These are phyloP conservation scores for Melozone crissalis DNA, from an alignment of 2,113 vertebrate species.

Conservation along the genomic window DNA sequence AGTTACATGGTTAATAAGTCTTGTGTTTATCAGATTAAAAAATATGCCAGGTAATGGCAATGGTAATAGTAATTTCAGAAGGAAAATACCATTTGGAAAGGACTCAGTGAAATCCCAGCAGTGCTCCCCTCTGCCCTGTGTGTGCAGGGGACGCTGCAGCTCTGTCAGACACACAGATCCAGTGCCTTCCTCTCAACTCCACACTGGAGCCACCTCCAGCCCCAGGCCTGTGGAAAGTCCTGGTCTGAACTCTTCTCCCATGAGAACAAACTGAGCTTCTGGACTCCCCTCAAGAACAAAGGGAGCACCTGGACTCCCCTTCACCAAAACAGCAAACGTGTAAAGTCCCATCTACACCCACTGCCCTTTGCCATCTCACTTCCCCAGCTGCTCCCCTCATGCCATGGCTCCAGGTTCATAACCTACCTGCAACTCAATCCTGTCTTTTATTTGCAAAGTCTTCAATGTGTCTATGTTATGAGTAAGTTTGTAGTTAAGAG, in stretches of 20 bases:
- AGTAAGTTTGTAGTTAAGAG: slow-evolving; percentile 64
- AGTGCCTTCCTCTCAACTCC: background rate
- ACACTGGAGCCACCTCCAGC: background rate
- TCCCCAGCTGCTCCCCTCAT: background rate
- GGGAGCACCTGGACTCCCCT: background rate
- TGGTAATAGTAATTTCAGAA: background rate
- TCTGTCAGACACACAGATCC: background rate
- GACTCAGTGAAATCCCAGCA: background rate
- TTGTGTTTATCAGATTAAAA: background rate
- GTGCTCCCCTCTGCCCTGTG: background rate
- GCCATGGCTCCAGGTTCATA: background rate
- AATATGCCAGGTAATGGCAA: background rate
- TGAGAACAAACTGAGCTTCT: background rate
- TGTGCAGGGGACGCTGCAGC: background rate
- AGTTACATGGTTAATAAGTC: background rate
- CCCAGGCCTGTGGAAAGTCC: background rate
- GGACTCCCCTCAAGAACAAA: background rate
- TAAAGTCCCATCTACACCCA: background rate
- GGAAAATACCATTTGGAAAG: background rate
- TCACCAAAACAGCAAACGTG: accelerated
- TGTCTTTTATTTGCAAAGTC: slow-evolving; percentile 65
- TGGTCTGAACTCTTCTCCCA: background rate
- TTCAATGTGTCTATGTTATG: slow-evolving; percentile 75
- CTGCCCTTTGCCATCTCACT: background rate
- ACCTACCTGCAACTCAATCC: slow-evolving; percentile 74